A percentile compares a stretch with the other conserved stretches of the same genome.
phyloP scores from a whole-genome alignment of 2,888 invertebrate species.

The Sinopyrophorus schimmeli region DNA sequence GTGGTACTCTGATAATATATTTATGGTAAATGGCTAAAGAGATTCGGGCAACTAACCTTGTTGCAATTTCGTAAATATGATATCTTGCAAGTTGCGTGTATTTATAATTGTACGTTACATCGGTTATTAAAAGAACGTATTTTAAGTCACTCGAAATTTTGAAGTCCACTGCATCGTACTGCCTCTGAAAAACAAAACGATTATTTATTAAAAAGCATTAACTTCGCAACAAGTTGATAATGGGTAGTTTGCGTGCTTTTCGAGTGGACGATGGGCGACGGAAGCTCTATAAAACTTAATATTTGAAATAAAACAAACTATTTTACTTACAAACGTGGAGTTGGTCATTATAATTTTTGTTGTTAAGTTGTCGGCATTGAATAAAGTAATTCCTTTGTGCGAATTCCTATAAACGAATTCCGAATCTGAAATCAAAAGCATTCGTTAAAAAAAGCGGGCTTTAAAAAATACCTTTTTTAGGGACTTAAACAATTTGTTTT shows the following conservation, averaged over 20 bases:
- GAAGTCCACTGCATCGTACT: conserved; percentile 77
- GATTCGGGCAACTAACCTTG: conserved; percentile 61
- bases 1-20: too few species aligned
- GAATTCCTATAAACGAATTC: conserved; percentile 78
- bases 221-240: too few species aligned
- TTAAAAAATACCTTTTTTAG: conserved; percentile 9
- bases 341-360: conserved; percentile 77
- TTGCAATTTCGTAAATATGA: conserved; percentile 68
- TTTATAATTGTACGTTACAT: conserved; percentile 64
- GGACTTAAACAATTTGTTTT: too few species aligned
- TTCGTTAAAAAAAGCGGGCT: conserved; percentile 28
- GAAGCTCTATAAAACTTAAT: too few species aligned
- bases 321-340: conserved; percentile 83
- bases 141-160: conserved; percentile 77
- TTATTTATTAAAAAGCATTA: too few species aligned
- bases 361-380: conserved; percentile 76
- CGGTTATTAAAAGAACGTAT: conserved; percentile 76
- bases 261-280: too few species aligned
- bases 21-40: too few species aligned
- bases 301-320: conserved; percentile 28
- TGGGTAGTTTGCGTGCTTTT: too few species aligned
- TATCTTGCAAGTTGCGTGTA: conserved; percentile 68
- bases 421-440: conserved; percentile 63
- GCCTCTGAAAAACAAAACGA: conserved; percentile 62
- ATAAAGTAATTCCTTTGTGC: conserved; percentile 76